Evolutionary conservation across 2,797 vertebrate species (phyloP).

Genomic region (Eulemur coronatus): DNA sequence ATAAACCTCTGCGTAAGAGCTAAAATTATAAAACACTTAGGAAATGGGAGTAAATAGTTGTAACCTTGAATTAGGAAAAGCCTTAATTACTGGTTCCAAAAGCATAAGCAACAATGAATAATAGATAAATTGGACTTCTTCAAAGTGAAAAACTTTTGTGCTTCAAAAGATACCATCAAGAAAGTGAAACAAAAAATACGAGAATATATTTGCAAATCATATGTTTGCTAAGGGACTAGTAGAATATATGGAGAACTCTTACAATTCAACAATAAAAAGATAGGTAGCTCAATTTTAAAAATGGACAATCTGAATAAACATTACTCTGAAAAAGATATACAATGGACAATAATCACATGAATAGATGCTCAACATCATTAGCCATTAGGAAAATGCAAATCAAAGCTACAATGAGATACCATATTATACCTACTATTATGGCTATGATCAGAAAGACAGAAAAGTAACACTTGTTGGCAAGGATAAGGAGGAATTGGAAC

Average conservation of each 20-base stretch:
- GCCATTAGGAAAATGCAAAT: background rate
- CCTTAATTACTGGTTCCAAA: background rate
- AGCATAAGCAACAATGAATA: background rate
- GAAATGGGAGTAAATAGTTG: background rate
- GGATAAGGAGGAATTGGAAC: background rate
- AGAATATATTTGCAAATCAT: background rate
- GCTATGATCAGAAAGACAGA: background rate
- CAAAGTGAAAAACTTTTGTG: background rate
- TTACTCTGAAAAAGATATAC: background rate
- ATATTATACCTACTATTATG: background rate
- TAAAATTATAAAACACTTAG: background rate
- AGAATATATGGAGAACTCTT: background rate
- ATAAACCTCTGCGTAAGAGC: background rate
- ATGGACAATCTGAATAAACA: background rate
- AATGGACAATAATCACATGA: background rate
- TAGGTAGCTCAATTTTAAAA: background rate
- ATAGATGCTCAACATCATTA: background rate
- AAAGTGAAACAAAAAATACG: background rate
- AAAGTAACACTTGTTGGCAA: background rate
- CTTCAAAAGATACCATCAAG: background rate
- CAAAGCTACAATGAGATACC: no score
- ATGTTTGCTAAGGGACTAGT: background rate
- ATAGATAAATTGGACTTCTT: background rate
- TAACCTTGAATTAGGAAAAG: background rate
- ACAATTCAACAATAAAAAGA: background rate